Evolutionary conservation across 2,113 vertebrate species (phyloP).

Genomic region (Ammodytes dubius): DNA sequence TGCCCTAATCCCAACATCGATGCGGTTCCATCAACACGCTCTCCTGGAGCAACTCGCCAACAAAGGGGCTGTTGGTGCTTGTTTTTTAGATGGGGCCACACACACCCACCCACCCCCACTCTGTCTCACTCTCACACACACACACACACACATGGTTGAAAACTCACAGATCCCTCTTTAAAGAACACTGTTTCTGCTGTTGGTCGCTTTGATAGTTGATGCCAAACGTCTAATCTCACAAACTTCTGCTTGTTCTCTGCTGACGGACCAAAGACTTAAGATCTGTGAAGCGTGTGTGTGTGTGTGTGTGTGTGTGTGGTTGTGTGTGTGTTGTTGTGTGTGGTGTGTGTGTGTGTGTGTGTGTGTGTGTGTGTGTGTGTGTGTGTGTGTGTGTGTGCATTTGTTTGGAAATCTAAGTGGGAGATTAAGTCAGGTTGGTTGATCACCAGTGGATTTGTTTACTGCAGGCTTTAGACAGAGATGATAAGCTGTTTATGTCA

Average conservation of each 20-base stretch:
- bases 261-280: conserved; percentile 76
- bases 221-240: conserved; percentile 94
- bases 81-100: conserved; percentile 79
- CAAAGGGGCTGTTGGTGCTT: conserved; percentile 86
- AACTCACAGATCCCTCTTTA: conserved; percentile 86
- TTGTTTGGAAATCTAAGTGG: conserved; percentile 86
- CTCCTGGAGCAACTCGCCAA: conserved; percentile 89
- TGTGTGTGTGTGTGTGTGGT: conserved; percentile 44
- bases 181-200: conserved; percentile 87
- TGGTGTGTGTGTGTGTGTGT: conserved; percentile 71
- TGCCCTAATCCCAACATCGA: conserved; percentile 97
- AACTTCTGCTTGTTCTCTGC: conserved; percentile 82
- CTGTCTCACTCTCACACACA: conserved; percentile 27
- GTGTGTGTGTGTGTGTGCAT: conserved; percentile 70
- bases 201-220: conserved; percentile 94
- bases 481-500: conserved; percentile 82
- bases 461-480: conserved; percentile 69
- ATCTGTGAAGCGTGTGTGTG: conserved; percentile 81
- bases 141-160: conserved; percentile 15
- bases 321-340: conserved; percentile 75
- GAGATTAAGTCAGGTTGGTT: conserved; percentile 82
- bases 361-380: conserved; percentile 80
- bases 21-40: conserved; percentile 91
- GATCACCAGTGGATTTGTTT: conserved; percentile 83
- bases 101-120: neutral